Base-by-base conservation (phyloP, 2,888 invertebrate species). In the Acleris literana region DNA sequence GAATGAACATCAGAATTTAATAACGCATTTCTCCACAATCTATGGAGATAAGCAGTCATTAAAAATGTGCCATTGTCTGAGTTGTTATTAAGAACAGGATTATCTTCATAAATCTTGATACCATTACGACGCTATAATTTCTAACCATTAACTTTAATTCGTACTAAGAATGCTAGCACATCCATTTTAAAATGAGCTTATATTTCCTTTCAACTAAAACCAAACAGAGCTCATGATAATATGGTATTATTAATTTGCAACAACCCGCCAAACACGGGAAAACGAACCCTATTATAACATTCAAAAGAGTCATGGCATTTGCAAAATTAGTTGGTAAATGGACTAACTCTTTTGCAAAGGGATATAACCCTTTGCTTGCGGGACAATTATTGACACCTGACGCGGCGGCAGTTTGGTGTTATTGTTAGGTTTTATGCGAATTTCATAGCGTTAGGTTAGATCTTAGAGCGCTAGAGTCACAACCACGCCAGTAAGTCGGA, bases 111-210 rank as follows among this genome's bases (percentile, higher is more conserved):
- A 84, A 83, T 80, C 72, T 72, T 69, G 64, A 71, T 68, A 48
- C 65, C 68, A 75, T 81, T 76, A 78, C 72, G 71, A 70, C 72
- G 75, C 77, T 75, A 77, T 79, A 76, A 80, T 76, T 81, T 77
- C 74, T 63, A 72, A 78, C 75, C 80, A 82, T 84, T 82, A 86
- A 84, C 78, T 83, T 71, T 70, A 76, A 80, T 79, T 79, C 74
- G 74, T 73, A 76, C 71, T 71, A 74, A 73, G 71, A 72, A 73
- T 69, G 73, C 64, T 70, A 71, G 75, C 74, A 17, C 5, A 16
- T 70, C 60, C 64, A 68, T 67, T 67, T 66, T 70, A 54, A 17
- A 18, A 25, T 72, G 76, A 72, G 52, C 75, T 72, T 55, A 7
- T 57, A 52, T 64, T 13, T 43, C 17, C 20, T 46, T 44, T 49